These are phyloP conservation scores for Baccha elongata DNA, from an alignment of 2,888 invertebrate genomes.

Conservation along the genomic window DNA sequence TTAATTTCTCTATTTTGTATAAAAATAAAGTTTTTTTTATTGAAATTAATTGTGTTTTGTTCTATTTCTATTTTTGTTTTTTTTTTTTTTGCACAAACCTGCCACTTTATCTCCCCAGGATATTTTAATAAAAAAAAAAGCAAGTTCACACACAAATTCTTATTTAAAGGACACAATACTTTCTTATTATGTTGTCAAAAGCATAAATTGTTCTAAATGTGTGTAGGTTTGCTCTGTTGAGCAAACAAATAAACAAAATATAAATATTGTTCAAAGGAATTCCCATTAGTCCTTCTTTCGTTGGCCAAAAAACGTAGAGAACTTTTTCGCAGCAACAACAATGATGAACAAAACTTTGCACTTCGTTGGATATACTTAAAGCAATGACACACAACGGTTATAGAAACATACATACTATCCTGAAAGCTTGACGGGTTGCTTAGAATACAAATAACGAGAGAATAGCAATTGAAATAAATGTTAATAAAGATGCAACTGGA, in stretches of 20 bases:
- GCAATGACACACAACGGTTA: constrained; percentile 60
- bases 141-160: constrained; percentile 56
- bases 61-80: constrained; percentile 14
- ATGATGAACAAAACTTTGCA: constrained; percentile 67
- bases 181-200: constrained; percentile 64
- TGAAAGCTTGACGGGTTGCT: constrained; percentile 35
- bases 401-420: constrained; percentile 16
- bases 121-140: constrained; percentile 12
- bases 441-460: constrained; percentile 59
- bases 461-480: constrained; percentile 73
- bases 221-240: constrained; percentile 13
- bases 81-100: constrained; percentile 37
- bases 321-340: constrained; percentile 28
- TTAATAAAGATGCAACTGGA: constrained; percentile 69
- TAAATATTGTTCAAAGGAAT: constrained; percentile 59
- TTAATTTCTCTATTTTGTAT: constrained; percentile 32
- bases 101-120: constrained; percentile 25
- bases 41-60: constrained; percentile 35
- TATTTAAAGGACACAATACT: constrained; percentile 56
- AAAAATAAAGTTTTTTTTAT: constrained; percentile 40
- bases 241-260: constrained; percentile 12
- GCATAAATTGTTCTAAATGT: constrained; percentile 57
- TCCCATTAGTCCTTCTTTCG: constrained; percentile 68
- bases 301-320: constrained; percentile 41
- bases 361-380: constrained; percentile 58